Evolutionary conservation across 2,113 vertebrate species (phyloP), one percentile per base, ranked within the genome.

Genomic region (Alethe castanea): DNA sequence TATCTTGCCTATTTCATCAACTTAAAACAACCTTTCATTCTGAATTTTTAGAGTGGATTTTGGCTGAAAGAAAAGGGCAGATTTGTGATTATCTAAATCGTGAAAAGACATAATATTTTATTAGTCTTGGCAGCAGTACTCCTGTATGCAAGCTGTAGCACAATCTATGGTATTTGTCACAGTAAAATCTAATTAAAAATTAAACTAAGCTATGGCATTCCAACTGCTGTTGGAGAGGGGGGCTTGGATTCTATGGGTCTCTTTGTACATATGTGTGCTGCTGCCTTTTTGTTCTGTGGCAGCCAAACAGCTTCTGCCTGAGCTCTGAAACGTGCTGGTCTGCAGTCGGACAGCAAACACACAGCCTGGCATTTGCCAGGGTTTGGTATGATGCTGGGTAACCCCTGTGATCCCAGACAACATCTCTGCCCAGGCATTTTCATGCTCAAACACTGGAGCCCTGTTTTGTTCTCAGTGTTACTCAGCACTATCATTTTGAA

Each of bases 181-280:
- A 52, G 60, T 88, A 95, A 95, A 92, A 94, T 62, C 82, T 83
- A 94, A 97, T 94, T 95, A 96, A 93, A 92, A 83, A 94, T 94
- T 93, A 90, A 90, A 82, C 84, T 33, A n/a, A 91, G 26, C 44
- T 95, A 12, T 90, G 87, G 70, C 22, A 35, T 64, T 66, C 31
- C 44, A 76, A 53, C 44, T 79, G 44, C 35, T 5, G 1, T 38
- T 65, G 62, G 38, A 60, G 54, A 57, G 45, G 20, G 31, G 78
- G 29, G 14, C 28, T 47, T 4, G 0, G 45, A 5, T 65, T 60
- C 50, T 47, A 0, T 82, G 87, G 23, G 33, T 80, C 62, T 84
- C n/a, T 81, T n/a, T 60, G 26, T 65, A 20, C 50, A 14, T 59
- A 16, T 29, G 23, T 38, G 26, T 50, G 24, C 54, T 50, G 67